Evolutionary conservation across 2,888 invertebrate genomes (phyloP), one percentile per base, ranked within the genome.

Genomic region (Villa cingulata): DNA sequence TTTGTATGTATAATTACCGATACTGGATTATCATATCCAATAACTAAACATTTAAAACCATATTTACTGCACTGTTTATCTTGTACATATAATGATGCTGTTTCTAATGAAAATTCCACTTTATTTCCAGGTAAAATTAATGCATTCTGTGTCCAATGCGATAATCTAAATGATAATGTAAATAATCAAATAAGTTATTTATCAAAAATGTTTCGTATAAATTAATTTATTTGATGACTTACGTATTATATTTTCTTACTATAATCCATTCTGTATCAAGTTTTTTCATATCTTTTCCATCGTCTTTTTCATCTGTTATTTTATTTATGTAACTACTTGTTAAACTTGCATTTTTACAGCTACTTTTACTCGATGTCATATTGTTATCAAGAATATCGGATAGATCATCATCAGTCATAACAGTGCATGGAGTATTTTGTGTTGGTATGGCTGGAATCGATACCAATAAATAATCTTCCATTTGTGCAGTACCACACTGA

Each of bases 71-170:
- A 81, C 59, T 85, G 82, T 55, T 89, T 92, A 68, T 91, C 90
- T 60, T 88, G 89, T 51, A 91, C 78, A 66, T 95, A 96, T 65
- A 95, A 86, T 0, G 95, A 88, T 0, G 95, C 90, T 0, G 96
- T 95, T 72, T 97, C 96, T 62, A 98, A 65, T 0, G 94, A 92
- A 67, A 97, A 94, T 59, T 94, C 81, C 0, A 96, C 85, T 71
- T 92, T 89, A 65, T 94, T 91, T 17, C 94, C 95, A 34, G 95
- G 94, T 37, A 95, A 70, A 48, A 94, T 74, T 15, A 95, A 72
- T 0, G 87, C 81, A 56, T 81, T 83, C 58, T 85, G 83, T 0
- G 95, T 89, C 95, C 96, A 97, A 48, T 66, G 62, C 6, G 65
- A 61, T 3, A 64, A 50, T 4, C 68, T 68, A 41, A 45, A 37